Base-by-base conservation (phyloP, 64 coral and sea anemone genomes). In the Montipora cactus region DNA sequence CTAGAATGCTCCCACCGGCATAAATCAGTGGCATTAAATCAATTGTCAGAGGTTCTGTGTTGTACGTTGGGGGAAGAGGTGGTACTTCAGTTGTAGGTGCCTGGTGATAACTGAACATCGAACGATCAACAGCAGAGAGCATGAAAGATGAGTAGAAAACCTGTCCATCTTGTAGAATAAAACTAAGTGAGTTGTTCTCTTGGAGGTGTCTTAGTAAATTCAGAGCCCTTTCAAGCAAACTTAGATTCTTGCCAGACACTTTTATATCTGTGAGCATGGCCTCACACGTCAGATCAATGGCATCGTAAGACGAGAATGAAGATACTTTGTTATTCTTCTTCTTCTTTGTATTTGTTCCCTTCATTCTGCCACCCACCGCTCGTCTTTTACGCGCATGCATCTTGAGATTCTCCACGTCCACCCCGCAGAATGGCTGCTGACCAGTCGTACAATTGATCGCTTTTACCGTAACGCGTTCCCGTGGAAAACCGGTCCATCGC, bases 381-480 rank as follows among this genome's bases (percentile, higher is more conserved):
- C 94, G 89, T 69, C 51, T 80, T 15, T 74, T 89, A 45, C 94
- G 94, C 9, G 48, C 77, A 58, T 79, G 83, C 14, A 74, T 76
- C 13, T 57, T 84, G 77, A 91, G 50, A 20, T 4, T 67, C 0
- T 80, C 46, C 22, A 91, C 51, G 37, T 94, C 66, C 6, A 96
- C 83, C n/a, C 95, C 95, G 79, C 95, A 97, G 84, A 91, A 79
- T 18, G 95, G 92, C 28, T 57, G 84, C 11, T 75, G 52, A 72
- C 95, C 95, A 76, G 51, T 45, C 0, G 48, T 5, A 15, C 82
- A 93, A 10, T 68, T 59, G 45, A 22, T 18, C 5, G 77, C 37
- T 22, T 44, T 70, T 1, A 87, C 83, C 67, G 81, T 84, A 44
- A 84, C 18, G 2, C 16, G 58, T 9, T 19, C 37, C 28, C 6